phyloP scores from a whole-genome alignment of 2,113 vertebrate genomes.

The Xenopus borealis region DNA sequence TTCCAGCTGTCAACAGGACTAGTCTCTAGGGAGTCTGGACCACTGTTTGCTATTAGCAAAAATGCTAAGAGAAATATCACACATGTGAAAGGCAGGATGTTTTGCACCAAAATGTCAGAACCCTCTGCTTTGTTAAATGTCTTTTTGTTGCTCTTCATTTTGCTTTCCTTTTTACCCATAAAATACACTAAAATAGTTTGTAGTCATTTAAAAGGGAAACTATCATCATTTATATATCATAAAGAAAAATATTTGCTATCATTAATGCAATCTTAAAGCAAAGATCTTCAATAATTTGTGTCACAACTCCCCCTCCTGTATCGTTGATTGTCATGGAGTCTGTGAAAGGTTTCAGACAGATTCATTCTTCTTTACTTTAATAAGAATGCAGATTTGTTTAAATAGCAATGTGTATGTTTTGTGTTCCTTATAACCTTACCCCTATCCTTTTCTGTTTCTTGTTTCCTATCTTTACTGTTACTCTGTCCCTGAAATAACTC shows the following conservation, averaged over 20 bases:
- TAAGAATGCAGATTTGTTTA: too few species aligned
- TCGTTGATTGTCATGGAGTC: too few species aligned
- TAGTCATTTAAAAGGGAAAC: constrained; percentile 4
- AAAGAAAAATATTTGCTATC: not conserved
- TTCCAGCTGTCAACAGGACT: constrained; percentile 59
- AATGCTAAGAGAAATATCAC: constrained; percentile 67
- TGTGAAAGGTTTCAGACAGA: too few species aligned
- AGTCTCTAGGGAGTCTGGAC: constrained; percentile 65
- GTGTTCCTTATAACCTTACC: too few species aligned
- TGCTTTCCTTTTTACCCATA: constrained; percentile 2
- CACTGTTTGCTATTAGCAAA: constrained; percentile 62
- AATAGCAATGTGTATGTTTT: too few species aligned
- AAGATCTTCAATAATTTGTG: too few species aligned
- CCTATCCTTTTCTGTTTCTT: too few species aligned
- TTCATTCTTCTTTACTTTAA: too few species aligned
- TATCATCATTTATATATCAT: not conserved
- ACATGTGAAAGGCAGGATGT: constrained; percentile 54
- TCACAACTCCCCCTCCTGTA: too few species aligned
- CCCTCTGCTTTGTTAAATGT: constrained; percentile 48
- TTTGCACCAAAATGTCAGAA: constrained; percentile 56
- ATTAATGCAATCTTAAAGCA: not conserved
- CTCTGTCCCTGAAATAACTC: too few species aligned
- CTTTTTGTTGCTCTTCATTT: constrained; percentile 31
- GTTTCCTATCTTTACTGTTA: too few species aligned
- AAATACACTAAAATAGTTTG: not conserved